A percentile compares a stretch with the other conserved stretches of the same genome.
These are phyloP conservation scores for Steromphala cineraria DNA, from an alignment of 2,888 invertebrate species.

Conservation along the genomic window DNA sequence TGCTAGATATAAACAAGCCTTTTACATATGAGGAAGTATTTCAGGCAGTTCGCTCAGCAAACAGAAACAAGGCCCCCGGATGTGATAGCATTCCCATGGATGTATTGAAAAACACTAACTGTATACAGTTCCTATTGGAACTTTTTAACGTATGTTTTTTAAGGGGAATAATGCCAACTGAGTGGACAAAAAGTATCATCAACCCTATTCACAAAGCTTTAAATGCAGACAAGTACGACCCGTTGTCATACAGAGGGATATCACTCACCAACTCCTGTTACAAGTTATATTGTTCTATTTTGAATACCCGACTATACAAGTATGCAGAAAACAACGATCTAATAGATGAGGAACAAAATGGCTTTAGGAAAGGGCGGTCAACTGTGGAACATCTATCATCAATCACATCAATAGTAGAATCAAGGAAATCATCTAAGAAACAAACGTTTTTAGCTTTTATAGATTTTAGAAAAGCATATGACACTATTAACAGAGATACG, in stretches of 20 bases:
- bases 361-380: conserved; percentile 30
- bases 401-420: conserved; percentile 13
- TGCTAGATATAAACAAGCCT: no score
- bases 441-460: not conserved
- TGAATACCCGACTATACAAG: conserved; percentile 28
- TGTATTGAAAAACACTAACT: not conserved
- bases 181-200: conserved; percentile 29
- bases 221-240: conserved; percentile 24
- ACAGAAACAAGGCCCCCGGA: not conserved
- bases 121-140: not conserved
- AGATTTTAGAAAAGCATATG: conserved; percentile 4
- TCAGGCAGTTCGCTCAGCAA: not conserved
- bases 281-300: conserved; percentile 31
- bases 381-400: conserved; percentile 28
- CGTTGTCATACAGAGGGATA: conserved; percentile 29
- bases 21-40: no score
- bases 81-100: not conserved
- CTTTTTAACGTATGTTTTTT: conserved; percentile 32
- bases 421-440: not conserved
- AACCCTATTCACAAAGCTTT: conserved; percentile 29
- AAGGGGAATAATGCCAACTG: conserved; percentile 19
- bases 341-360: conserved; percentile 31
- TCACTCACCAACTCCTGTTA: conserved; percentile 32
- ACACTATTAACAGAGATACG: not conserved
- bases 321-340: conserved; percentile 20